These are phyloP conservation scores for Varecia variegata DNA, from an alignment of 2,797 vertebrate species.

Conservation along the genomic window DNA sequence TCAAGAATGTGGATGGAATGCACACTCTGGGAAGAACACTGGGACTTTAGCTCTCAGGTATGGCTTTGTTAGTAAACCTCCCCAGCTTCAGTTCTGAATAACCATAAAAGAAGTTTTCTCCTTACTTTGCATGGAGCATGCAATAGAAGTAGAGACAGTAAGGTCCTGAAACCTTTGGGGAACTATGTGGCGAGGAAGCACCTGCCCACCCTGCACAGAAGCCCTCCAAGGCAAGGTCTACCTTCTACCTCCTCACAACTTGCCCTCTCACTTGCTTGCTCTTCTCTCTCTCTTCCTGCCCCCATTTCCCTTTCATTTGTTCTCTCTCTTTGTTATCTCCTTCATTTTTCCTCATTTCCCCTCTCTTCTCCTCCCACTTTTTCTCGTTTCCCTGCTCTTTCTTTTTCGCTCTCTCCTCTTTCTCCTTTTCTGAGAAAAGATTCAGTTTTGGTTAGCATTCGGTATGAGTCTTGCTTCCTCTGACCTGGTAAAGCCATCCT, in stretches of 20 bases:
- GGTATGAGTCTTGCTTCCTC: neutral
- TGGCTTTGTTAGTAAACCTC: neutral
- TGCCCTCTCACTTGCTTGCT: neutral
- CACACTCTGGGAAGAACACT: neutral
- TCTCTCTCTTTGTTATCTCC: neutral
- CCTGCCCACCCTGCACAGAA: neutral
- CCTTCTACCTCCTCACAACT: neutral
- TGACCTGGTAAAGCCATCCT: neutral
- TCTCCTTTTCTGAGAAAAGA: neutral
- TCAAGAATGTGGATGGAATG: neutral
- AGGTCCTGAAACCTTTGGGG: neutral
- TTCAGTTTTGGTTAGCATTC: neutral
- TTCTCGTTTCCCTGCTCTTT: neutral
- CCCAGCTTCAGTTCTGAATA: slow-evolving; percentile 1
- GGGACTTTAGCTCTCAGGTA: neutral
- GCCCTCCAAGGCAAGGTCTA: neutral
- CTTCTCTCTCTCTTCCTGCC: neutral
- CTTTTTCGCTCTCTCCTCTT: neutral
- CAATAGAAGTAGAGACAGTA: neutral
- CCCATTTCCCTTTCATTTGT: too few species aligned
- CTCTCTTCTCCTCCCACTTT: neutral
- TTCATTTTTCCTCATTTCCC: neutral
- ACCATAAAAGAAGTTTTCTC: neutral
- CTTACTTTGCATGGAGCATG: neutral
- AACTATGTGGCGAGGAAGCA: neutral